These are phyloP conservation scores for Ceratosolen fusciceps DNA, from an alignment of 1,140 invertebrate species.

Conservation along the genomic window DNA sequence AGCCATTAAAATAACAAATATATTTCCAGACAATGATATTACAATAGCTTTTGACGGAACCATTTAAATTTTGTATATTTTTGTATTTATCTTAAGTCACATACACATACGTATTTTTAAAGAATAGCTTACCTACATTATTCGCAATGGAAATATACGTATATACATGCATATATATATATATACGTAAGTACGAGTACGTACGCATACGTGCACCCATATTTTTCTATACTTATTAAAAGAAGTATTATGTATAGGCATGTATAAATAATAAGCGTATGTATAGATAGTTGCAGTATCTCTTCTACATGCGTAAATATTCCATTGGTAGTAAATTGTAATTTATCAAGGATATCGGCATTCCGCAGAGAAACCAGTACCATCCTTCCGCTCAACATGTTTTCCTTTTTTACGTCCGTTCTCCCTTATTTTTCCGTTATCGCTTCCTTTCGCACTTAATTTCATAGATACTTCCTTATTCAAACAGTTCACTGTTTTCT, in stretches of 20 bases:
- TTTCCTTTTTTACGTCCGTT: neutral
- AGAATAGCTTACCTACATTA: too few species aligned
- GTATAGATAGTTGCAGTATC: neutral
- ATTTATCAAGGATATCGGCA: conserved; percentile 37
- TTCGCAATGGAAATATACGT: too few species aligned
- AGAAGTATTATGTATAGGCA: neutral
- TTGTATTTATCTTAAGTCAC: too few species aligned
- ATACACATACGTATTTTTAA: too few species aligned
- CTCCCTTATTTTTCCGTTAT: neutral
- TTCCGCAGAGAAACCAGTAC: neutral
- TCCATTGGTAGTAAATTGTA: conserved; percentile 1
- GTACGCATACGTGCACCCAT: neutral
- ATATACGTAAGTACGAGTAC: neutral
- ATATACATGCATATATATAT: conserved; percentile 2
- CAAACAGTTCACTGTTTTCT: neutral
- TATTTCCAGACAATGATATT: too few species aligned
- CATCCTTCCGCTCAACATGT: neutral
- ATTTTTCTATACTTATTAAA: neutral
- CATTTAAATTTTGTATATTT: too few species aligned
- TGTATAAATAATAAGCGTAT: neutral
- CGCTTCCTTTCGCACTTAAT: neutral
- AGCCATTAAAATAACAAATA: too few species aligned
- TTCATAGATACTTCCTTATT: neutral
- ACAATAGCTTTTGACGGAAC: too few species aligned
- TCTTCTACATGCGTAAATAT: conserved; percentile 39